phyloP scores from a whole-genome alignment of 1,140 invertebrate species.

The Diorhabda elongata region DNA sequence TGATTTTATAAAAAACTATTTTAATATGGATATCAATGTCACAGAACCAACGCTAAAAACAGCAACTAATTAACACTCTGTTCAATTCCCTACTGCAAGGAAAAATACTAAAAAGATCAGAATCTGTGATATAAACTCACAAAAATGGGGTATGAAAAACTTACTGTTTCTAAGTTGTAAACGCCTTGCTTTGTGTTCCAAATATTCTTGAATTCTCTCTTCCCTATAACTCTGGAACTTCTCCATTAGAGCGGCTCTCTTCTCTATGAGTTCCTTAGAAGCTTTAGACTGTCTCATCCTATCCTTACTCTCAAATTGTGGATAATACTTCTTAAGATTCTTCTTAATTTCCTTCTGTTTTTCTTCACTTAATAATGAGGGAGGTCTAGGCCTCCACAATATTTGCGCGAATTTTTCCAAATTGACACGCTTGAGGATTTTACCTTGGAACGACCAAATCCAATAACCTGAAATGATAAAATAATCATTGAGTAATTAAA shows the following conservation, averaged over 20 bases:
- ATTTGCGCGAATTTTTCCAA: conserved; percentile 92
- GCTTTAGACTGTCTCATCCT: conserved; percentile 87
- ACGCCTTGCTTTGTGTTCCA: conserved; percentile 70
- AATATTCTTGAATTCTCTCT: conserved; percentile 70
- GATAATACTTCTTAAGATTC: conserved; percentile 96
- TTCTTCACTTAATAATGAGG: conserved; percentile 73
- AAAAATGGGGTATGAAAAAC: conserved; percentile 43
- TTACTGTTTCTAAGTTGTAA: conserved; percentile 83
- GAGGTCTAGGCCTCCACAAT: conserved; percentile 92
- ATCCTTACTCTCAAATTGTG: conserved; percentile 95
- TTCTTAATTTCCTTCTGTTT: conserved; percentile 94
- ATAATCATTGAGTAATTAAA: not conserved
- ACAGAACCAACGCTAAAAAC: not conserved
- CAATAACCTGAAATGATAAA: conserved; percentile 67
- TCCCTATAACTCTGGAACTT: conserved; percentile 80
- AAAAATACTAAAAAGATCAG: too few relatives aligned
- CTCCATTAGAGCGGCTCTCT: conserved; percentile 83
- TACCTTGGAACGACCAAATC: conserved; percentile 92
- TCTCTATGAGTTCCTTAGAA: conserved; percentile 95
- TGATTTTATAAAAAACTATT: not conserved
- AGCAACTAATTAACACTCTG: not conserved
- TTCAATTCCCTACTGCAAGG: too few relatives aligned
- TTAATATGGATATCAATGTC: not conserved
- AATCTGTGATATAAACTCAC: too few relatives aligned
- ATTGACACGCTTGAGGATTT: conserved; percentile 71